Evolutionary conservation across 2,888 invertebrate genomes (phyloP).

Genomic region (Girardia tigrina): DNA sequence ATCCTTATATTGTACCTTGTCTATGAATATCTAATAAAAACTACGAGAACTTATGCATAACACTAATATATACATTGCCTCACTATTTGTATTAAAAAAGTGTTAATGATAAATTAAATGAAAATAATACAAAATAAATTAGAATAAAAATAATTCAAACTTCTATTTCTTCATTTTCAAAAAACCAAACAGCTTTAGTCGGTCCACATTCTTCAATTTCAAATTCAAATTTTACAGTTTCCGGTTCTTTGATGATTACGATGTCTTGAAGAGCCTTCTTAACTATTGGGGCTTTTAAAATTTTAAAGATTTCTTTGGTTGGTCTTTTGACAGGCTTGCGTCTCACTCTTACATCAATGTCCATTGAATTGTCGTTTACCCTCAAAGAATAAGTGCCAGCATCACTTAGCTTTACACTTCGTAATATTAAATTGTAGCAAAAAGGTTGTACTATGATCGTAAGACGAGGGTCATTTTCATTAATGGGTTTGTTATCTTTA

Average conservation of each 20-base stretch:
- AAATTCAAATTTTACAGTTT: constrained; percentile 17
- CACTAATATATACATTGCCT: too few species aligned
- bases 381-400: constrained; percentile 3
- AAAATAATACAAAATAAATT: too few species aligned
- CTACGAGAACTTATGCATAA: too few species aligned
- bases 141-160: background rate
- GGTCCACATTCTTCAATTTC: background rate
- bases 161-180: constrained; percentile 6
- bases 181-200: background rate
- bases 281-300: background rate
- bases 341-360: background rate
- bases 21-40: too few species aligned
- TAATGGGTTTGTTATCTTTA: background rate
- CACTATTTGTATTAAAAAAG: too few species aligned
- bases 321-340: background rate
- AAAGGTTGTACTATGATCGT: background rate
- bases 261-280: background rate
- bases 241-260: background rate
- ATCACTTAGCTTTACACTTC: constrained; percentile 5
- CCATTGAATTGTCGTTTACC: background rate
- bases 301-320: background rate
- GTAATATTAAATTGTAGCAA: background rate
- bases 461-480: background rate
- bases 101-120: too few species aligned
- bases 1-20: too few species aligned